Evolutionary conservation across 2,888 invertebrate species (phyloP).

Genomic region (Spodoptera exigua): DNA sequence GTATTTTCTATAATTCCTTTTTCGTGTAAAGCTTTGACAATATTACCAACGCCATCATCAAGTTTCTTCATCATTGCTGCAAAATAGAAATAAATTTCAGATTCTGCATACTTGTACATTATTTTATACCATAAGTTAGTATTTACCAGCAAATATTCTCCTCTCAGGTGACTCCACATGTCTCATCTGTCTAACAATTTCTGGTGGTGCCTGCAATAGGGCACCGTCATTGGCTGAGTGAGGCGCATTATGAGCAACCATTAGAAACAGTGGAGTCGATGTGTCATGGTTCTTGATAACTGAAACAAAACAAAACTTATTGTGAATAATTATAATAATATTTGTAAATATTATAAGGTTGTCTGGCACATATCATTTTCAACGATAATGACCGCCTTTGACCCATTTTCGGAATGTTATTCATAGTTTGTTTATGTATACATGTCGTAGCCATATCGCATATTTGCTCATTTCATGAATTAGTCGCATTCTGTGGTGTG

Average conservation of each 20-base stretch:
- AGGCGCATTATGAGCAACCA: constrained; percentile 94
- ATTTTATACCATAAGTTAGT: not conserved
- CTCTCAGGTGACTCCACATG: constrained; percentile 92
- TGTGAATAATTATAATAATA: no score
- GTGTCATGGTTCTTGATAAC: constrained; percentile 90
- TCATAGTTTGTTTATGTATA: no score
- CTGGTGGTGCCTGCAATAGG: constrained; percentile 92
- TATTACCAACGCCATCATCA: constrained; percentile 95
- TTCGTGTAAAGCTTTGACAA: constrained; percentile 91
- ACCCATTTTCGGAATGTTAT: no score
- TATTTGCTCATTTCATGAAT: no score
- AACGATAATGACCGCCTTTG: no score
- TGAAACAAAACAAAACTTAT: constrained; percentile 46
- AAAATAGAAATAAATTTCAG: constrained; percentile 56
- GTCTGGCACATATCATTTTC: no score
- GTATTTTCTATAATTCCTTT: constrained; percentile 93
- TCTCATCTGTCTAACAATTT: constrained; percentile 91
- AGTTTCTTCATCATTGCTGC: constrained; percentile 95
- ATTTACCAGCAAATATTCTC: constrained; percentile 92
- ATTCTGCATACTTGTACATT: not conserved
- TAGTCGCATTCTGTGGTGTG: no score
- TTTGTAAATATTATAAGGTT: no score
- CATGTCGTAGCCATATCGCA: no score
- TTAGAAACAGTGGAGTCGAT: constrained; percentile 92
- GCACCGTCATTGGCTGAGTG: constrained; percentile 93